Conservation (phyloP, 2,113 vertebrate species). For the human (Homo sapiens) region DNA sequence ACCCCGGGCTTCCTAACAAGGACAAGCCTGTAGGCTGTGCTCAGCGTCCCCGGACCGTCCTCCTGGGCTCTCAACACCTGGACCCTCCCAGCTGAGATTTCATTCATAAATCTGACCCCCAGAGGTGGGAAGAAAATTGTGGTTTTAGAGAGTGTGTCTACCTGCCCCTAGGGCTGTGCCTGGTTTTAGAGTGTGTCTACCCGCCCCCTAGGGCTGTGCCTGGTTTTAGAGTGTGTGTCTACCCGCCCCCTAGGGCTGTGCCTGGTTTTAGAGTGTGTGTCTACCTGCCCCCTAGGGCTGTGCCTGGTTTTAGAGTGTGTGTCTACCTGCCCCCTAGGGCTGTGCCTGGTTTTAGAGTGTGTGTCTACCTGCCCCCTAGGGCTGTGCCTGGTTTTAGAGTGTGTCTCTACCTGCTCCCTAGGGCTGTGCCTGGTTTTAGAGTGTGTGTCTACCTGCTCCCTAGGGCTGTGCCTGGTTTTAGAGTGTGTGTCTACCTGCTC, state of each 20-base stretch:
- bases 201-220: too few species aligned
- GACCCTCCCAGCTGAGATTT: not conserved
- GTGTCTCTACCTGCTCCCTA: too few species aligned
- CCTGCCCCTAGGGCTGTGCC: too few species aligned
- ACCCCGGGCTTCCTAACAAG: not conserved
- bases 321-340: too few species aligned
- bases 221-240: not conserved
- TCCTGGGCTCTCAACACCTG: not conserved
- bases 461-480: too few species aligned
- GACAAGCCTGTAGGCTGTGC: not conserved
- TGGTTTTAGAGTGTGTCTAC: not conserved
- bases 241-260: not conserved
- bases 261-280: too few species aligned
- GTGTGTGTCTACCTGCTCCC: too few species aligned
- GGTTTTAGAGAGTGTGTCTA: not conserved
- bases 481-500: not conserved
- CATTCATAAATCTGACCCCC: not conserved
- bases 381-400: not conserved
- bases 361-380: too few species aligned
- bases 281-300: too few species aligned
- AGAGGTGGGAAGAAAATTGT: fast-evolving
- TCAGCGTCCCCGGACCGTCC: fast-evolving
- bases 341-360: not conserved
- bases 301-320: not conserved
- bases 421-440: not conserved